Percentiles rank a stretch among this genome's conserved stretches.
Conservation (phyloP, 2,797 vertebrate genomes). For the Melanogrammus aeglefinus region DNA sequence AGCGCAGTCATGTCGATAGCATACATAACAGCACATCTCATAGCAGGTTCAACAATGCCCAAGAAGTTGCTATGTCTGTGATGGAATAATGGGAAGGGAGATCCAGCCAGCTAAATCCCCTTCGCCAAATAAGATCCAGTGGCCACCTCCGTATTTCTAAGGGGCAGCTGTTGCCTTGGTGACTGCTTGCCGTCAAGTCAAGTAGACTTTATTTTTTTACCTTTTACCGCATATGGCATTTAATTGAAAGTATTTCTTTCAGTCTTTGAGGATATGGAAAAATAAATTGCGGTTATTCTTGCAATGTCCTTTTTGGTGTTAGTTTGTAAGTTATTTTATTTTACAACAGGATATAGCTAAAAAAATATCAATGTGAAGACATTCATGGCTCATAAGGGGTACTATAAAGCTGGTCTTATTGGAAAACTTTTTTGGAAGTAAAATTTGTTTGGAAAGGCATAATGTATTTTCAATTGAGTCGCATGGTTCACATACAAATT, state of each 20-base stretch:
- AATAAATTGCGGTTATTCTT: not conserved
- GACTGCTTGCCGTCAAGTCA: constrained; percentile 46
- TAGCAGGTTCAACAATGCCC: not conserved
- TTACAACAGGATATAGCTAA: too few relatives aligned
- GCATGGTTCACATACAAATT: too few relatives aligned
- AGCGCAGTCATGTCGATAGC: not conserved
- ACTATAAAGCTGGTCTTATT: too few relatives aligned
- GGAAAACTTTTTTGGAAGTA: too few relatives aligned
- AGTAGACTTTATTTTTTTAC: not conserved
- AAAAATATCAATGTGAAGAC: too few relatives aligned
- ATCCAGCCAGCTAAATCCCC: constrained; percentile 40
- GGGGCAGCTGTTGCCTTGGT: constrained; percentile 65
- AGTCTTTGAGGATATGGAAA: not conserved
- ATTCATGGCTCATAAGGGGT: too few relatives aligned
- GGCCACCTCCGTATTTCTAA: constrained; percentile 49
- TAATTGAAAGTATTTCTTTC: not conserved
- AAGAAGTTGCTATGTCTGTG: constrained; percentile 9
- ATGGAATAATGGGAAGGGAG: constrained; percentile 21
- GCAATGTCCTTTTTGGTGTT: not conserved
- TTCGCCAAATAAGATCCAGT: constrained; percentile 50
- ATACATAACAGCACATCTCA: not conserved
- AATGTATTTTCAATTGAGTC: too few relatives aligned
- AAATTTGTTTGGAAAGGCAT: too few relatives aligned
- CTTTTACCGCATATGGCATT: not conserved
- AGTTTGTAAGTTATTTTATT: not conserved